Evolutionary conservation across 2,797 vertebrate species (phyloP), one percentile per base, ranked within the genome.

Genomic region (Enteromius anoplus): DNA sequence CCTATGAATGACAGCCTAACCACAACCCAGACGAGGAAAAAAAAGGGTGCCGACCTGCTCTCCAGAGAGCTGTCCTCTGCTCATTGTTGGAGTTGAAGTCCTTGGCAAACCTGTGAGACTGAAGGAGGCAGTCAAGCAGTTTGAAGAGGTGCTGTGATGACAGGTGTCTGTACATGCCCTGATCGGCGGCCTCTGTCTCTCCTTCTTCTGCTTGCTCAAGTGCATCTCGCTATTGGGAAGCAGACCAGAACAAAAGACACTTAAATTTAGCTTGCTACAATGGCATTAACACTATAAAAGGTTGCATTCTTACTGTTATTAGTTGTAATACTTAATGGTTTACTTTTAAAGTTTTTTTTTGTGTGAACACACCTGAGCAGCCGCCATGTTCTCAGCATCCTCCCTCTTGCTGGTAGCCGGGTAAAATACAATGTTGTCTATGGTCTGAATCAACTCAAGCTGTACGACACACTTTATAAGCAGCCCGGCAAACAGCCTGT

Each of bases 381-480:
- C 97, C 26, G 97, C 97, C 96, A 99, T 96, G 91, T 97, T 97
- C 79, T 99, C 97, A 1, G 97, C 98, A 80, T 99, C 98, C 83
- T 99, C 98, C 87, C 98, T 99, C 91, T 98, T 99, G 92, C 98
- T 99, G 3, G 97, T 99, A 10, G 97, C 92, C 4, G 98, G 98
- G 87, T 94, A 99, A 91, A 99, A 99, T 58, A 99, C 98, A 1
- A 99, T 99, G 90, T 97, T 98, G 93, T 99, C 98, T n/a, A 99
- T 96, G 82, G 98, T 98, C 91, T 99, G 98, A 89, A 99, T 99
- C 76, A 99, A 89, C 82, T 99, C 98, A 68, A 99, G 92, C 92
- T 99, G 98, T 0, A 99, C 98, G 71, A 99, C 98, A 66, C 98
- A 99, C 89, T 98, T 99, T 87, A 99, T 99, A 75, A 99, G 95